These are phyloP conservation scores for Tenualosa ilisha DNA, from an alignment of 2,797 vertebrate species.

Conservation along the genomic window DNA sequence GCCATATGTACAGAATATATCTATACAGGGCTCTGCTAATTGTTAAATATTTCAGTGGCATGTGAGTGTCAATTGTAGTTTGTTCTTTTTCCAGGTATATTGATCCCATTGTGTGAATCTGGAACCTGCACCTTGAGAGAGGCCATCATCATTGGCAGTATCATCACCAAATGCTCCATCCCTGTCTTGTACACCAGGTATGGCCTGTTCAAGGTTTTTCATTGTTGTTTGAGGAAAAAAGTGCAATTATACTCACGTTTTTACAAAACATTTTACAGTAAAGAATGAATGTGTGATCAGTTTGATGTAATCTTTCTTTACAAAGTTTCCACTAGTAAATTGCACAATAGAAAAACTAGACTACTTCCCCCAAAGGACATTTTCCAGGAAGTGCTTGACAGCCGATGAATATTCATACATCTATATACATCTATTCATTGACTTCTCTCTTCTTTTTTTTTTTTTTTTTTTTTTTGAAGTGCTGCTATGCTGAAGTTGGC, in stretches of 20 bases:
- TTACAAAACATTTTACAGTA: not conserved
- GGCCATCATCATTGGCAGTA: slow-evolving; percentile 94
- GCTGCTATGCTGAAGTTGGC: slow-evolving; percentile 96
- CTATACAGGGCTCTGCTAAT: no score
- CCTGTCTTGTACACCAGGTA: slow-evolving; percentile 97
- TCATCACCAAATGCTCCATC: slow-evolving; percentile 93
- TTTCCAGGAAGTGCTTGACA: not conserved
- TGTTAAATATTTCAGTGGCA: not conserved
- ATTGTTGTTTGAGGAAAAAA: not conserved
- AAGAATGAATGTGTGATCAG: not conserved
- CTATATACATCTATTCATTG: not conserved
- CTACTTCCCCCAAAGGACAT: not conserved
- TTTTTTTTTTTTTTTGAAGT: slow-evolving; percentile 60
- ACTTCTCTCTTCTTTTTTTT: not conserved
- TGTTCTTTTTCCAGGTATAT: slow-evolving; percentile 77
- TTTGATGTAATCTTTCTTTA: not conserved
- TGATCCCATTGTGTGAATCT: slow-evolving; percentile 92
- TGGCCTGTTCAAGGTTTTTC: not conserved
- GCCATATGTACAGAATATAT: no score
- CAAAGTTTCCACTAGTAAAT: not conserved
- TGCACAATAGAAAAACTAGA: no score
- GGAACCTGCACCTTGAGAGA: slow-evolving; percentile 94
- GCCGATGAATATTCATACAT: not conserved
- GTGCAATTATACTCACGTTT: not conserved
- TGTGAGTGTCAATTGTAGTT: not conserved